Conservation (phyloP, 2,113 vertebrate genomes). For the Ptilorrhoa leucosticta region DNA sequence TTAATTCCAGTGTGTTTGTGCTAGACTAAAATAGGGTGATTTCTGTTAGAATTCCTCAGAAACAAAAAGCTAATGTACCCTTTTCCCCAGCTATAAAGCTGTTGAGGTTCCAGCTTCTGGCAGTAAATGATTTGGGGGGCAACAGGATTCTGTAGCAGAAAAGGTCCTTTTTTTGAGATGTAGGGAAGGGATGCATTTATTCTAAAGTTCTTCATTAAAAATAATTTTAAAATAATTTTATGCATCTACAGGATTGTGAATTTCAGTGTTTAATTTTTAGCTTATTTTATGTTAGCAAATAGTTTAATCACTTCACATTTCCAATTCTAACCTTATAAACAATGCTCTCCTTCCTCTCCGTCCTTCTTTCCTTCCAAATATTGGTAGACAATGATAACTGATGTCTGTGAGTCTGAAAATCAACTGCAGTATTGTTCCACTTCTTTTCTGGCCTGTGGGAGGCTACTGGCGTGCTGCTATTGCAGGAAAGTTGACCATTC, state of each 20-base stretch:
- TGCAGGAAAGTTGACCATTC: fast-evolving
- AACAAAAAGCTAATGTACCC: not conserved
- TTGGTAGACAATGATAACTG: not conserved
- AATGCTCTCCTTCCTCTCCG: not conserved
- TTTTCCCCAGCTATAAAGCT: not conserved
- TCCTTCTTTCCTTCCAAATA: not conserved
- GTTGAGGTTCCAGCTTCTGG: not conserved
- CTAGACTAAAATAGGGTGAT: not conserved
- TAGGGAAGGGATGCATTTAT: not conserved
- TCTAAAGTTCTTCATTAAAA: not conserved
- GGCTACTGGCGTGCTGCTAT: not conserved
- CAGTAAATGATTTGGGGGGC: not conserved
- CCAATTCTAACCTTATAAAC: not conserved
- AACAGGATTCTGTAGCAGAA: not conserved
- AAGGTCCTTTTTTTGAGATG: not conserved
- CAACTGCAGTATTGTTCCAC: not conserved
- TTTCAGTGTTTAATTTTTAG: not conserved
- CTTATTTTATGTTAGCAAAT: not conserved
- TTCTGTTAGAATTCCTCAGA: not conserved
- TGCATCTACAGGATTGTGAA: not conserved
- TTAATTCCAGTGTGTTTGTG: not conserved
- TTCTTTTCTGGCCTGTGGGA: not conserved
- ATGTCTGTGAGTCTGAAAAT: not conserved
- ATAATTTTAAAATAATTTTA: not conserved
- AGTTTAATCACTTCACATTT: not conserved